A percentile compares a stretch with the other conserved stretches of the same genome.
Conservation (phyloP, 2,797 vertebrate genomes). For the Myotis vivesi region DNA sequence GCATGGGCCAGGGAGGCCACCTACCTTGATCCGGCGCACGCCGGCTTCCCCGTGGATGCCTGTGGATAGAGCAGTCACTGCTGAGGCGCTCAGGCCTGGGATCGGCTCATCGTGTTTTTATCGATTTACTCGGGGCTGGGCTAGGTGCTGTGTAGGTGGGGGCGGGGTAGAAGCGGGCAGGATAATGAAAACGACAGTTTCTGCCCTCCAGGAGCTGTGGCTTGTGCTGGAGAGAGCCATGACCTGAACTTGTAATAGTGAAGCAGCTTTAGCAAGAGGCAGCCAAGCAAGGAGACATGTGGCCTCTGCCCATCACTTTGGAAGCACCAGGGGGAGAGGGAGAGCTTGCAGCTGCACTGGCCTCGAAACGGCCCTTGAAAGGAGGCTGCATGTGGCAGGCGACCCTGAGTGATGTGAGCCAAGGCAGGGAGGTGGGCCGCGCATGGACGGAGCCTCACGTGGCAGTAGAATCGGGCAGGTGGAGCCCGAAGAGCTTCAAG, state of each 20-base stretch:
- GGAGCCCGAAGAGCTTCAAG: neutral
- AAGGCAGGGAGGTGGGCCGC: neutral
- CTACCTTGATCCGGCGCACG: slow-evolving; percentile 92
- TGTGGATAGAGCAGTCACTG: slow-evolving; percentile 52
- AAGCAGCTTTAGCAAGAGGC: neutral
- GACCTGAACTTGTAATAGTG: neutral
- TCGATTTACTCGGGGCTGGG: neutral
- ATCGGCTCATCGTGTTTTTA: neutral
- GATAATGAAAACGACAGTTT: neutral
- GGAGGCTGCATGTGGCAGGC: neutral
- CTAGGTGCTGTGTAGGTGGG: neutral
- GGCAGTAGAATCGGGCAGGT: neutral
- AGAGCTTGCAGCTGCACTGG: neutral
- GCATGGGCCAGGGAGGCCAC: neutral
- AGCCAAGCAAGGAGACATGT: neutral
- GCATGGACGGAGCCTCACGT: fast-evolving
- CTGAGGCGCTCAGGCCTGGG: neutral
- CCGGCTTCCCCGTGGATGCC: slow-evolving; percentile 97
- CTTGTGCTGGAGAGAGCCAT: neutral
- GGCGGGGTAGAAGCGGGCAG: neutral
- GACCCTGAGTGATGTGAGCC: neutral
- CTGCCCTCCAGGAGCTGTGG: neutral
- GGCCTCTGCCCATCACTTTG: neutral
- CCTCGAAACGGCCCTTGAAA: neutral
- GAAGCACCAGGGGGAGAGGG: neutral